These are phyloP conservation scores for Kryptolebias marmoratus DNA, from an alignment of 2,113 vertebrate species.

Conservation along the genomic window DNA sequence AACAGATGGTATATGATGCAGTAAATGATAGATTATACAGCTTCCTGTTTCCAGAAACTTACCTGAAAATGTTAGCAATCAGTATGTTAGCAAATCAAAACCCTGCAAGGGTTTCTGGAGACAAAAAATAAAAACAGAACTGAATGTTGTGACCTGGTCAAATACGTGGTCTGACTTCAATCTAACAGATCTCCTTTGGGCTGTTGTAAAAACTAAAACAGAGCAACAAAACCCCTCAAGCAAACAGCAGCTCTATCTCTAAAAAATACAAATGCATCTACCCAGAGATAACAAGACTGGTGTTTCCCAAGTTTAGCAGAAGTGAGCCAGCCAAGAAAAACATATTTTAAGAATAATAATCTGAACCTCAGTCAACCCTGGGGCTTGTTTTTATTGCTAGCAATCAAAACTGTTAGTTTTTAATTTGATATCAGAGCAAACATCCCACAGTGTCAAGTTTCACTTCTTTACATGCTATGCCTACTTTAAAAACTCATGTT, in stretches of 20 bases:
- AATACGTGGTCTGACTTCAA: not conserved
- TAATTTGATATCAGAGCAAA: not conserved
- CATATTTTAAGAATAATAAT: not conserved
- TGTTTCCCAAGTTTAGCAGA: not conserved
- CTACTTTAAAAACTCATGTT: too few relatives aligned
- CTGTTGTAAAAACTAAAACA: not conserved
- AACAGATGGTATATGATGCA: too few relatives aligned
- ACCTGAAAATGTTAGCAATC: not conserved
- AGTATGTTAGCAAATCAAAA: not conserved
- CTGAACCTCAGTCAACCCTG: not conserved
- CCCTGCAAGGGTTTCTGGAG: not conserved
- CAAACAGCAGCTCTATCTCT: not conserved
- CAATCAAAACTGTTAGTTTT: not conserved
- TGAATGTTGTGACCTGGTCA: not conserved
- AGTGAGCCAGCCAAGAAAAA: not conserved
- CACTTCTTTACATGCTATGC: too few relatives aligned
- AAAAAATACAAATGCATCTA: not conserved
- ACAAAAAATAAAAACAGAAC: not conserved
- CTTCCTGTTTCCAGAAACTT: not conserved
- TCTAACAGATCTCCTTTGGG: not conserved
- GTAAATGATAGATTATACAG: too few relatives aligned
- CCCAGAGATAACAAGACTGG: not conserved
- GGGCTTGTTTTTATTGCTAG: not conserved
- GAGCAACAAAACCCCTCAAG: not conserved
- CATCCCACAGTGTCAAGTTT: not conserved